Percentiles rank a stretch among this genome's conserved stretches.
phyloP scores from a whole-genome alignment of 2,113 vertebrate genomes.

The Pongo abelii region DNA sequence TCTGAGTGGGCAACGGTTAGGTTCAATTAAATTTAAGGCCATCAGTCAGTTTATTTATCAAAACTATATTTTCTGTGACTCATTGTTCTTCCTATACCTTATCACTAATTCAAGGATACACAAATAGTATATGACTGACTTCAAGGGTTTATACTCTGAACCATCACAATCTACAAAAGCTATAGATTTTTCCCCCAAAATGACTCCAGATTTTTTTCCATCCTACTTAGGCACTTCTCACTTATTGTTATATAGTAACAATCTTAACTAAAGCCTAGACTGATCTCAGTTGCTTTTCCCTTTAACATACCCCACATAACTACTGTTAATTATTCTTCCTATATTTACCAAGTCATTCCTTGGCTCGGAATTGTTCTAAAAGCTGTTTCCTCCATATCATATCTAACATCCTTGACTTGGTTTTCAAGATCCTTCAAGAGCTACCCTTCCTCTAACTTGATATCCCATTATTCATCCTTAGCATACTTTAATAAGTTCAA shows the following conservation, averaged over 20 bases:
- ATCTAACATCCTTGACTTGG: not conserved
- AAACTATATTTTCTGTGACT: conserved; percentile 9
- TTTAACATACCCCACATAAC: not conserved
- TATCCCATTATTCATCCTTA: conserved; percentile 15
- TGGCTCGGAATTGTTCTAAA: conserved; percentile 6
- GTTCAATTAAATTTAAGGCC: not conserved
- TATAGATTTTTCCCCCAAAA: conserved; percentile 1
- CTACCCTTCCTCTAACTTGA: not conserved
- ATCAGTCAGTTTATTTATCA: not conserved
- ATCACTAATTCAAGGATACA: conserved; percentile 33
- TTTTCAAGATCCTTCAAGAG: not conserved
- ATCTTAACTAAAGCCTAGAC: not conserved
- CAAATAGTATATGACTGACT: not conserved
- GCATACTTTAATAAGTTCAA: not conserved
- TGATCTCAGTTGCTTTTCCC: not conserved
- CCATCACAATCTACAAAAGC: conserved; percentile 23
- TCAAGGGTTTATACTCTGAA: not conserved
- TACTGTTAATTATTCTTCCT: not conserved
- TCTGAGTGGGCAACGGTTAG: not conserved
- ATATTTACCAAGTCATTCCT: conserved; percentile 21
- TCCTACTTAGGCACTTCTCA: not conserved
- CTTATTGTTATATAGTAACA: not conserved
- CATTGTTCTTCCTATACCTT: not conserved
- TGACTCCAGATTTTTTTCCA: not conserved
- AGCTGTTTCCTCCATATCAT: not conserved